Conservation (phyloP, 1,140 invertebrate species). For the Colletes latitarsis region DNA sequence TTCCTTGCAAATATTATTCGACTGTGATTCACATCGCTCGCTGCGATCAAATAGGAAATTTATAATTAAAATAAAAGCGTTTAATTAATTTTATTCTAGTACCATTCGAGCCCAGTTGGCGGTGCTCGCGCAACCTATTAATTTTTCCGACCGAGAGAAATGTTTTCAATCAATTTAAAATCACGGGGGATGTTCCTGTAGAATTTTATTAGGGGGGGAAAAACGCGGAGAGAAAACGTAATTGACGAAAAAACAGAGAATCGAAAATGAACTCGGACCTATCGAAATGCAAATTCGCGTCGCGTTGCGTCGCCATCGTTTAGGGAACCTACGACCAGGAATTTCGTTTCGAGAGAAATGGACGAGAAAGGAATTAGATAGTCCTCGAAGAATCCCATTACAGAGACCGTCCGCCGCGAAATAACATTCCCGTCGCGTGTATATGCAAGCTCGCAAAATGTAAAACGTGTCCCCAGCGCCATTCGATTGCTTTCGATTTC, state of each 20-base stretch:
- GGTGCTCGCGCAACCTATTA: too few species aligned
- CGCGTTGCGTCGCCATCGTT: conserved; percentile 51
- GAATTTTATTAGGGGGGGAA: background rate
- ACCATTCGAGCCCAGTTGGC: too few species aligned
- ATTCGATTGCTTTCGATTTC: conserved; percentile 23
- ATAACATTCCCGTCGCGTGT: conserved; percentile 25
- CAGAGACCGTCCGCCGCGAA: conserved; percentile 1
- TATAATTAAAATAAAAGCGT: too few species aligned
- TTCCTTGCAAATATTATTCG: too few species aligned
- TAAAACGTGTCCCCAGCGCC: background rate
- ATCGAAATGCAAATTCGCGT: conserved; percentile 61
- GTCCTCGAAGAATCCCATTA: conserved; percentile 56
- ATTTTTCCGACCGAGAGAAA: conserved; percentile 22
- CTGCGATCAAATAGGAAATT: too few species aligned
- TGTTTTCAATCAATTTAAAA: background rate
- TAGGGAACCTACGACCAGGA: conserved; percentile 52
- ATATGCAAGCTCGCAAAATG: conserved; percentile 34
- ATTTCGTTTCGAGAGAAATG: conserved; percentile 52
- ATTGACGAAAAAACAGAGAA: conserved; percentile 21
- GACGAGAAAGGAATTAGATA: conserved; percentile 57
- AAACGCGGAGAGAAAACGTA: background rate
- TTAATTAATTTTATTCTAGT: too few species aligned
- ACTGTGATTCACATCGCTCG: too few species aligned
- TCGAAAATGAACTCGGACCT: conserved; percentile 53
- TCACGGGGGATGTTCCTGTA: background rate